Base-by-base conservation (phyloP, 2,888 invertebrate genomes). In the Synanthedon vespiformis region DNA sequence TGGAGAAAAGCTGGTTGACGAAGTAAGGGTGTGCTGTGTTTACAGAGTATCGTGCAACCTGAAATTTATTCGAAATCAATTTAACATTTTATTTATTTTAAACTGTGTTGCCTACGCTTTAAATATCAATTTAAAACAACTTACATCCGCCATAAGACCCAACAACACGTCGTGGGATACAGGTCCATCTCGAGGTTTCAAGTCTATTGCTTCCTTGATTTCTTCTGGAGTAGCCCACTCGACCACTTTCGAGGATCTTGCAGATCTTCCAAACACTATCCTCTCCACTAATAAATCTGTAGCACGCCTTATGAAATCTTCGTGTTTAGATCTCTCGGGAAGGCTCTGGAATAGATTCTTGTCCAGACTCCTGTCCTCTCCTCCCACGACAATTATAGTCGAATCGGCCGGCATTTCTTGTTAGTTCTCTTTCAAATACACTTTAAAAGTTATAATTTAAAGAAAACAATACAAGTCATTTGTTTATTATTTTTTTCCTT, bases 11-110 rank as follows among this genome's bases (percentile, higher is more conserved):
- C 73, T 96, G 96, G 77, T 96, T 96, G 34, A 95, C 92, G 74
- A 96, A 96, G 72, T 93, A 94, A 0, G 95, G 96, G 74, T 96
- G 95, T 1, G 94, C 95, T 1, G 95, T 95, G 80, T 96, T 96
- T 0, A 96, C 96, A 48, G 96, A 96, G 83, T 94, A 95, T 40
- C 92, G 90, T 16, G 86, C 80, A 14, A 87, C 79, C 87, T 87
- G 68, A 13, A 64, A 49, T 12, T 44, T 44, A 44, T 14, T 8
- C 34, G 34, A 34, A 34, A 34, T 34, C 10, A 10, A 8, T 34
- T 18, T 34, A 53, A 51, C 10, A 51, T 13, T 34, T 34, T 40
- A 12, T 10, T 50, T 34, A 34, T 34, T 51, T 51, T 34, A 34
- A 18, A 14, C 34, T 50, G 11, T 6, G 34, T 34, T 10, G 2